Conservation (phyloP, 2,888 invertebrate genomes). For the Leptogaster cylindrica region DNA sequence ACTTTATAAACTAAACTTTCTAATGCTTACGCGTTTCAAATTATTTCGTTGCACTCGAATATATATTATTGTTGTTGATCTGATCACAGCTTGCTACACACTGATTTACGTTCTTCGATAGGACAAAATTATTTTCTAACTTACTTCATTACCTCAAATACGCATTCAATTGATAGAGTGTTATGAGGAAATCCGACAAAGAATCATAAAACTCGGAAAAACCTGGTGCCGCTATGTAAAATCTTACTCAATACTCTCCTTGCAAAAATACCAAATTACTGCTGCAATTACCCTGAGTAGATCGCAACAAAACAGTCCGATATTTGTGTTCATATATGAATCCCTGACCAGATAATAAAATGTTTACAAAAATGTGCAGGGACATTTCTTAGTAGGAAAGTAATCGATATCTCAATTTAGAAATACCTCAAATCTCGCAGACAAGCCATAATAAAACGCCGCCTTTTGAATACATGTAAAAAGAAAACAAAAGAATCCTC, state of each 20-base stretch:
- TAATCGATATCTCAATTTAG: conserved; percentile 21
- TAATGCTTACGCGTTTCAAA: conserved; percentile 32
- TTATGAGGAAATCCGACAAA: conserved; percentile 18
- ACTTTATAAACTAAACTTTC: conserved; percentile 17
- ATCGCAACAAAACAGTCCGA: conserved; percentile 8
- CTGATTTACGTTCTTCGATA: conserved; percentile 29
- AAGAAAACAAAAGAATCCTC: conserved; percentile 21
- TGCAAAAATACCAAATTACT: conserved; percentile 27
- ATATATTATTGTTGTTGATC: conserved; percentile 21
- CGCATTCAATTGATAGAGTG: conserved; percentile 17
- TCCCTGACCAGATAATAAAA: conserved; percentile 36
- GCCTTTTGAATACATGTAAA: conserved; percentile 16
- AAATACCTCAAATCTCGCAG: conserved; percentile 1
- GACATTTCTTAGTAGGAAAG: conserved; percentile 23
- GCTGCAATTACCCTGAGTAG: conserved; percentile 21
- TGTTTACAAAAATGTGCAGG: conserved; percentile 31
- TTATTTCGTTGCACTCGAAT: conserved; percentile 31
- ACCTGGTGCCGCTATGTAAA: conserved; percentile 11
- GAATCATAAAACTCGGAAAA: conserved; percentile 30
- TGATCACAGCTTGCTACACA: conserved; percentile 24
- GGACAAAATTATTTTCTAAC: conserved; percentile 34
- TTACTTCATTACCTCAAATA: conserved; percentile 27
- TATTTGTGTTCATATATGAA: conserved; percentile 26
- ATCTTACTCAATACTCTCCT: conserved; percentile 32
- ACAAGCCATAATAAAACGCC: neutral